Percentiles rank a stretch among this genome's conserved stretches.
These are phyloP conservation scores for Columba guinea DNA, from an alignment of 2,797 vertebrate genomes.

Conservation along the genomic window DNA sequence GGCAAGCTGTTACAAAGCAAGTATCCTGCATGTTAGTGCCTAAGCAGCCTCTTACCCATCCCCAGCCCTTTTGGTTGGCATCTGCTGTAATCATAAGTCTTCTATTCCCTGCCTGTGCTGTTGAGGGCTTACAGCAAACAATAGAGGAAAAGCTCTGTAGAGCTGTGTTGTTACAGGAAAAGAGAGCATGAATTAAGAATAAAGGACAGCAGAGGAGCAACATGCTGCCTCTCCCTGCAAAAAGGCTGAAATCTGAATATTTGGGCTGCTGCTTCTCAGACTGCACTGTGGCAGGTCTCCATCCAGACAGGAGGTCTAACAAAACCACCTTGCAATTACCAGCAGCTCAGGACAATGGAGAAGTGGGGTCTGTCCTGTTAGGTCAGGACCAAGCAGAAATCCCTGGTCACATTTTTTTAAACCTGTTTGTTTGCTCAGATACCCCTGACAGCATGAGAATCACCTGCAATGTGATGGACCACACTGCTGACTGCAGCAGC, in stretches of 20 bases:
- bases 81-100: background rate
- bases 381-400: background rate
- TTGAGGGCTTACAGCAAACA: background rate
- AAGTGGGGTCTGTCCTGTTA: background rate
- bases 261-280: background rate
- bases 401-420: accelerated
- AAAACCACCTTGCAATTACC: background rate
- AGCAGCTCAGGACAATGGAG: background rate
- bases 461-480: accelerated
- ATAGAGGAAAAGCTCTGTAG: background rate
- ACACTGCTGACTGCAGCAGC: background rate
- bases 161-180: background rate
- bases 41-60: background rate
- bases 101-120: background rate
- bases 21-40: background rate
- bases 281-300: background rate
- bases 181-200: background rate
- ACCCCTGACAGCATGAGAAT: background rate
- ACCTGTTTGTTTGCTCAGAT: background rate
- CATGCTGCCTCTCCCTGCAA: background rate
- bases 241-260: background rate
- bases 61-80: background rate
- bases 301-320: background rate
- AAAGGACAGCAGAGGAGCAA: background rate
- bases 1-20: background rate